A percentile compares a stretch with the other conserved stretches of the same genome.
Conservation (phyloP, 2,888 invertebrate species). For the Apamea crenata region DNA sequence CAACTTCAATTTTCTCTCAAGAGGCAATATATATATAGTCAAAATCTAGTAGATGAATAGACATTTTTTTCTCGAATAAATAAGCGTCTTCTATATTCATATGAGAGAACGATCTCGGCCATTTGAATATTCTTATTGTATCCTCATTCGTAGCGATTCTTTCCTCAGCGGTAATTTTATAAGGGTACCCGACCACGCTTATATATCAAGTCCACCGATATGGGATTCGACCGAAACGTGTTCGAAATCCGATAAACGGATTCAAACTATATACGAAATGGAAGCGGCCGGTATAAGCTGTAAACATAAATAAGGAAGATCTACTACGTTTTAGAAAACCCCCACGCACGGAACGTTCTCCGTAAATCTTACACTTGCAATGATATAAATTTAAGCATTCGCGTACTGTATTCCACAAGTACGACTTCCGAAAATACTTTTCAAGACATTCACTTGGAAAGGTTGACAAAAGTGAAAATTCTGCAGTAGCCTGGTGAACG, state of each 20-base stretch:
- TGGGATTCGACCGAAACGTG: constrained; percentile 85
- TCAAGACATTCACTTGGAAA: constrained; percentile 44
- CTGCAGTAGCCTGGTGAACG: constrained; percentile 1
- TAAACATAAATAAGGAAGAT: constrained; percentile 90
- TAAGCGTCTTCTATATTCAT: constrained; percentile 71
- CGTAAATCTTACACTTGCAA: constrained; percentile 86
- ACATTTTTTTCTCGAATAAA: constrained; percentile 67
- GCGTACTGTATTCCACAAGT: constrained; percentile 60
- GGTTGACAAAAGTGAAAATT: constrained; percentile 57
- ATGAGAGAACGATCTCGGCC: constrained; percentile 58
- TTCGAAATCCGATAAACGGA: constrained; percentile 89
- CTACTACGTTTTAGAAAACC: constrained; percentile 88
- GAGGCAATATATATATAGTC: constrained; percentile 55
- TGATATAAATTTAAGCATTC: constrained; percentile 84
- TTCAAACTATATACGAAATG: constrained; percentile 86
- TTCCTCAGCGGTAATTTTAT: constrained; percentile 80
- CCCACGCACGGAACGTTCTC: constrained; percentile 84
- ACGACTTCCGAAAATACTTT: constrained; percentile 67
- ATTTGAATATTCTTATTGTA: constrained; percentile 78
- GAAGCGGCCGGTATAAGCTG: constrained; percentile 86
- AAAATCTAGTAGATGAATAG: constrained; percentile 65
- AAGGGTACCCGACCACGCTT: constrained; percentile 79
- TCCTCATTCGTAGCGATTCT: constrained; percentile 77
- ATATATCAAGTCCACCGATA: constrained; percentile 86
- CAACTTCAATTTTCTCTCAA: constrained; percentile 57